Percentiles rank a stretch among this genome's conserved stretches.
Evolutionary conservation across 2,888 invertebrate species (phyloP).

Genomic region (Oscheius sp.): DNA sequence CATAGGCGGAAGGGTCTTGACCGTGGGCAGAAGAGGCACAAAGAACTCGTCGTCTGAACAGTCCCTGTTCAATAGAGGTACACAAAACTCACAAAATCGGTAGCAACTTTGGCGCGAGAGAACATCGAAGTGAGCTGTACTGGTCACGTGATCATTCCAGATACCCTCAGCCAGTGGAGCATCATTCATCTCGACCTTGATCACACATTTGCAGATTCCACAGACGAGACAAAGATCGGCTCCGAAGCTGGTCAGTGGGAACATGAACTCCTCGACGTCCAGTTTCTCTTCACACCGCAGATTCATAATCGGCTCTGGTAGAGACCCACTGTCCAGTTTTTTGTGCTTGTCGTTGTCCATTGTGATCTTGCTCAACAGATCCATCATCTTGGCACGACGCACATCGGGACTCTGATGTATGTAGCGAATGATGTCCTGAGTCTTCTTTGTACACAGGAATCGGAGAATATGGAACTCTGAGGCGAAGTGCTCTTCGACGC

Average conservation of each 20-base stretch:
- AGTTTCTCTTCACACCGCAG: constrained; percentile 1
- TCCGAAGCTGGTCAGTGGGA: constrained; percentile 2
- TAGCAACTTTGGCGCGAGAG: constrained; percentile 23
- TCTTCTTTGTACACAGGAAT: constrained; percentile 29
- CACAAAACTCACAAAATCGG: constrained; percentile 32
- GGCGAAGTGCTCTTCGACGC: constrained; percentile 45
- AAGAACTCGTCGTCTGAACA: constrained; percentile 41
- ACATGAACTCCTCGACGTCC: constrained; percentile 18
- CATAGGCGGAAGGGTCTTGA: constrained; percentile 14
- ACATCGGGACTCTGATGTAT: not conserved
- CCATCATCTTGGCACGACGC: constrained; percentile 13
- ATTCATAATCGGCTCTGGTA: constrained; percentile 10
- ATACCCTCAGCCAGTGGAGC: not conserved
- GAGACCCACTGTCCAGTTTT: not conserved
- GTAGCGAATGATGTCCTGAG: constrained; percentile 3
- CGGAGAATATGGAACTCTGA: constrained; percentile 44
- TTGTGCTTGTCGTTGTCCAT: constrained; percentile 22
- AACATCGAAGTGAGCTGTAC: constrained; percentile 31
- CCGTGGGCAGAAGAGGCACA: constrained; percentile 37
- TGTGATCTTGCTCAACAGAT: constrained; percentile 10
- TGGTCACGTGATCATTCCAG: constrained; percentile 41
- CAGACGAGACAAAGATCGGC: constrained; percentile 30
- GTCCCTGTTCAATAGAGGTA: not conserved
- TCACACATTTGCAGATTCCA: constrained; percentile 13
- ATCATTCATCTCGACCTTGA: constrained; percentile 4